Evolutionary conservation across 1,140 invertebrate species (phyloP), one percentile per base, ranked within the genome.

Genomic region (Pantala flavescens): DNA sequence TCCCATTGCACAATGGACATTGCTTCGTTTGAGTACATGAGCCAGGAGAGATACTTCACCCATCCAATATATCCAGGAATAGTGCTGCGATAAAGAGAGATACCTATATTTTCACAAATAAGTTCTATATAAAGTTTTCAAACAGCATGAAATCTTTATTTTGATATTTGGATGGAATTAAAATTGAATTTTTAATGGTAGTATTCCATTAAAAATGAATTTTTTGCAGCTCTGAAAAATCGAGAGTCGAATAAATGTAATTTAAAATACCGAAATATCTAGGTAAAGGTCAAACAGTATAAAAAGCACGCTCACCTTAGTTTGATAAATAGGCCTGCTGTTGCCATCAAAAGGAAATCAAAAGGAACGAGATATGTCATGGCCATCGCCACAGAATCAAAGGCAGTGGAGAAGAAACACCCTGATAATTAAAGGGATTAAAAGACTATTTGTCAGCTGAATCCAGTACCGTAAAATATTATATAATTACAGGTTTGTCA

Each of bases 1-100:
- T 88, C 82, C 92, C 92, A 94, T 79, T 94, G 92, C 23, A 92
- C 80, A 77, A 93, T 92, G 16, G 88, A 89, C 82, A 97, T 85
- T 0, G 93, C 90, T 85, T 98, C 96, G 79, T 93, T 96, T 1
- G 92, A 91, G 82, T 97, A 96, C 82, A 94, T 90, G 79, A 98
- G 87, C 94, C 96, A 98, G 0, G 95, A 97, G 14, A 97, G 79
- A 81, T 95, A 94, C 79, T 92, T 90, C 0, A 95, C 86, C 93
- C 95, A 97, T 24, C 87, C 85, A 42, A 97, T 84, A 76, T 92
- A 91, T 75, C 84, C 81, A 0, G 95, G 94, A 75, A 96, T 83
- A 5, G 93, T 88, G 76, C 92, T 92, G 80, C 36, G 86, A 86
- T 73, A 43, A 23, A 3, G 71, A 71, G 71, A 49, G 23, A 63